Base-by-base conservation (phyloP, 1,140 invertebrate species). In the Grapholita molesta region DNA sequence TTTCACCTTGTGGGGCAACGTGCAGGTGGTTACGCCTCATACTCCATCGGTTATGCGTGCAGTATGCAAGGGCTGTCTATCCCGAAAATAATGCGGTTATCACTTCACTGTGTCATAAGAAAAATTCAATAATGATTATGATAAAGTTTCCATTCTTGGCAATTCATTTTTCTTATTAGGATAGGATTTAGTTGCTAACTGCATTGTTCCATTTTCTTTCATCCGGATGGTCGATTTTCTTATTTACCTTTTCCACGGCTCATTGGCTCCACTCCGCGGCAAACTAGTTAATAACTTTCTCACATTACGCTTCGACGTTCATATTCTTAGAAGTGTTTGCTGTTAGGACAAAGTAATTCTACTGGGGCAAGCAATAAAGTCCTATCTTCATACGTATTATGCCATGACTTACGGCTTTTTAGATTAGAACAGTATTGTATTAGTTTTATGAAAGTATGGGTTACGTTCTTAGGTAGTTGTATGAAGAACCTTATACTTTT, bases 251-350 rank as follows among this genome's bases (percentile, higher is more conserved):
- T 48, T 48, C 42, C 7, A 21, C 42, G 42, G 42, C 42, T 48
- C 42, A 48, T 48, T 48, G 42, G 42, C 42, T 48, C 7, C 42
- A 48, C n/a, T 48, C 35, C 21, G n/a, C 15, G 7, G 42, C 2
- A 48, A 48, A 48, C 42, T 48, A 48, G 42, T 48, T 48, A 48
- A 48, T 48, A 48, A 48, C 42, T 48, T 48, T 48, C 42, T 48
- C 42, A 48, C 42, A 48, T 48, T 48, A 48, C 42, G 42, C 42
- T 7, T 7, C 7, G 28, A 30, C 28, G 28, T 48, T 48, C 42
- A 48, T 48, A 48, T 21, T 48, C 42, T 48, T 21, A 48, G 42
- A 48, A 48, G 15, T 38, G 35, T 38, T 18, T 48, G 42, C 15
- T 21, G 18, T 18, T 21, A 21, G 42, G 42, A 48, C 42, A 48